A percentile compares a stretch with the other conserved stretches of the same genome.
phyloP scores from a whole-genome alignment of 2,797 vertebrate species.

The Chromobotia macracanthus region DNA sequence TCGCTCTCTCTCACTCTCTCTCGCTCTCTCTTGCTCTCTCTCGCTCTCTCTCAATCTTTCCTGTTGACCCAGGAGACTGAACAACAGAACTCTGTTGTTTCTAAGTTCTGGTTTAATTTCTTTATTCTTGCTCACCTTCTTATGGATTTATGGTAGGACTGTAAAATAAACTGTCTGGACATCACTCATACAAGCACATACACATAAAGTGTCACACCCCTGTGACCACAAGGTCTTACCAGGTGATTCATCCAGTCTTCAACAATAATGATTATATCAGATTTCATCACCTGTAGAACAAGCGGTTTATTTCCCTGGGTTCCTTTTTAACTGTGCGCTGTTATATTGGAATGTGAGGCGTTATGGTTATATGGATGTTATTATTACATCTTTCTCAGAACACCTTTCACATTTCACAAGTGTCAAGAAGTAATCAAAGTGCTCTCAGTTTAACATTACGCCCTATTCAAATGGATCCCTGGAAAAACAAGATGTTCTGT shows the following conservation, averaged over 20 bases:
- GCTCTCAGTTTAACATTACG: conserved; percentile 56
- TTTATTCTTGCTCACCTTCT: background rate
- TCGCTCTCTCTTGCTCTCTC: background rate
- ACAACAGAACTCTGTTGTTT: background rate
- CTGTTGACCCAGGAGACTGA: background rate
- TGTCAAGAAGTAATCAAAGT: conserved; percentile 8
- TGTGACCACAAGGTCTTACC: conserved; percentile 9
- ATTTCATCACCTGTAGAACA: conserved; percentile 23
- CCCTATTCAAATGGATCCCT: conserved; percentile 64
- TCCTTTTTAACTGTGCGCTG: conserved; percentile 2
- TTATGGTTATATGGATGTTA: background rate
- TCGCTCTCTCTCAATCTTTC: background rate
- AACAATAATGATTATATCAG: conserved; percentile 16
- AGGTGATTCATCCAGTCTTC: conserved; percentile 9
- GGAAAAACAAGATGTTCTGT: conserved; percentile 74
- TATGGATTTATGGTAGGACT: background rate
- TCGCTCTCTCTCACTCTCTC: background rate
- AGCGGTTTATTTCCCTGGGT: conserved; percentile 16
- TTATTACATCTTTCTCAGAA: conserved; percentile 16
- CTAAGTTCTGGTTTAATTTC: background rate
- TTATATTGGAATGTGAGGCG: background rate
- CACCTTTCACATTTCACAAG: conserved; percentile 11
- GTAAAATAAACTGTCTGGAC: background rate
- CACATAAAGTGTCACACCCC: background rate
- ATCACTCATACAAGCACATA: background rate